Evolutionary conservation across 2,888 invertebrate genomes (phyloP).

Genomic region (Acheta domesticus): DNA sequence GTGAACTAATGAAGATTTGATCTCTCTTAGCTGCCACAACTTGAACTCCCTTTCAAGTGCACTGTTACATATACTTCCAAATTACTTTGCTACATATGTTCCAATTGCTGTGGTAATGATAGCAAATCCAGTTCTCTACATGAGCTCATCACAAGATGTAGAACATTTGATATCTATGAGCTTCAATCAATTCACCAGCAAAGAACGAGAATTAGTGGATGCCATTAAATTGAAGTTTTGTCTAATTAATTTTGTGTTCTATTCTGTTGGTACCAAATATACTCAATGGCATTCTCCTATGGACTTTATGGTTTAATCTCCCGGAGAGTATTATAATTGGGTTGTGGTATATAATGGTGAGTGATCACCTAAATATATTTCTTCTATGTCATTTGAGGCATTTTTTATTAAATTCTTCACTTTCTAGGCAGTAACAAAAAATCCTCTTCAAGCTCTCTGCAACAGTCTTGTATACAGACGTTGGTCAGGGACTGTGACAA

Average conservation of each 20-base stretch:
- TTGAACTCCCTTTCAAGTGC: conserved; percentile 52
- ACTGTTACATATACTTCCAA: conserved; percentile 67
- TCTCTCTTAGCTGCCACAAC: conserved; percentile 65
- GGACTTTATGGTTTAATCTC: conserved; percentile 72
- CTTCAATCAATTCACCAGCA: conserved; percentile 66
- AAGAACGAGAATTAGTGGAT: conserved; percentile 68
- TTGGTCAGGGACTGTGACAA: conserved; percentile 60
- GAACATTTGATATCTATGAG: conserved; percentile 58
- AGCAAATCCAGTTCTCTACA: conserved; percentile 69
- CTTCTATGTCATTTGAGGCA: neutral
- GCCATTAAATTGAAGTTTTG: conserved; percentile 71
- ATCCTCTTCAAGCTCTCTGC: conserved; percentile 78
- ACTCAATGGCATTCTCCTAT: conserved; percentile 69
- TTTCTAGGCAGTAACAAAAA: conserved; percentile 70
- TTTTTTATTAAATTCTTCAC: neutral
- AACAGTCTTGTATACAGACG: conserved; percentile 75
- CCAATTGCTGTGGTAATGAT: conserved; percentile 73
- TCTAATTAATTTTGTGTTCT: conserved; percentile 73
- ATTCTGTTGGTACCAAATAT: conserved; percentile 78
- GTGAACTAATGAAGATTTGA: conserved; percentile 20
- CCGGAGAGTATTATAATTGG: conserved; percentile 63
- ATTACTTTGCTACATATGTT: conserved; percentile 72
- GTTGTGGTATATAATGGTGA: conserved; percentile 79
- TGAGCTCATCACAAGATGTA: conserved; percentile 62
- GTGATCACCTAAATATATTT: conserved; percentile 39